Evolutionary conservation across 2,888 invertebrate species (phyloP).

Genomic region (Catocala nupta): DNA sequence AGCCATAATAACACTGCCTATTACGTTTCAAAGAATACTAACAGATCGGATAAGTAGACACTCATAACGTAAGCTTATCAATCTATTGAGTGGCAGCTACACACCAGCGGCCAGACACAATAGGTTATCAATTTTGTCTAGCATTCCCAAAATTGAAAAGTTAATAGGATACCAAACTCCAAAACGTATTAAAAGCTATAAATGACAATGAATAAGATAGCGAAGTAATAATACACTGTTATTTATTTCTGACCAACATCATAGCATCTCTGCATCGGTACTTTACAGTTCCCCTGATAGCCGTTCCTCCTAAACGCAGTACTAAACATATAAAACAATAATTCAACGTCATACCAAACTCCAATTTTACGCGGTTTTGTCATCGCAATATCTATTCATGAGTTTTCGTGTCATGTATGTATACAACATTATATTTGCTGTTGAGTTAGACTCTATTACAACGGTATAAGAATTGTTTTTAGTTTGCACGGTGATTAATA

Average conservation of each 20-base stretch:
- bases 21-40: no score
- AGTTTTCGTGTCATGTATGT: slow-evolving; percentile 64
- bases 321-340: slow-evolving; percentile 64
- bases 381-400: slow-evolving; percentile 83
- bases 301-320: slow-evolving; percentile 41
- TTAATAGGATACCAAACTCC: no score
- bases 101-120: no score
- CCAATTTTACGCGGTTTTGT: slow-evolving; percentile 80
- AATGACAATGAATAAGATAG: no score
- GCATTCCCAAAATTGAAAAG: no score
- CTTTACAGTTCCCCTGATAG: slow-evolving; percentile 22
- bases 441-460: slow-evolving; percentile 5
- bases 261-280: neutral
- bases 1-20: no score
- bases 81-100: no score
- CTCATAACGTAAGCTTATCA: no score
- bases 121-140: no score
- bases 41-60: no score
- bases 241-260: neutral
- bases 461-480: slow-evolving; percentile 10
- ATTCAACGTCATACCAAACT: slow-evolving; percentile 60
- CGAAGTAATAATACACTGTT: neutral
- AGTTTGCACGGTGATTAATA: neutral
- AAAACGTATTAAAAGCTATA: no score
- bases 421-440: slow-evolving; percentile 19